Evolutionary conservation across 1,140 invertebrate genomes (phyloP).

Genomic region (Zaprionus tsacasi): DNA sequence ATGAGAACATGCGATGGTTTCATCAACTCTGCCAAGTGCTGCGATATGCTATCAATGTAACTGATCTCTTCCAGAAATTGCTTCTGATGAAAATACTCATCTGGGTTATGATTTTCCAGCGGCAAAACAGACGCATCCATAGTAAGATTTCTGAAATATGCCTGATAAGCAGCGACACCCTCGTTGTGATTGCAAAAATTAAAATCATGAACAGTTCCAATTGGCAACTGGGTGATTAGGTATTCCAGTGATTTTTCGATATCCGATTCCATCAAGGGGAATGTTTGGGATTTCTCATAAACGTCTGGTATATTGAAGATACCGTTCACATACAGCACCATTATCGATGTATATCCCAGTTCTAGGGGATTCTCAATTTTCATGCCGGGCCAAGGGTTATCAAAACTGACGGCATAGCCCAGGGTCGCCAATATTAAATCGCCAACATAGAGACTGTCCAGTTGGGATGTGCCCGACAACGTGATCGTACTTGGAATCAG

Average conservation of each 20-base stretch:
- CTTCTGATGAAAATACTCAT: conserved; percentile 85
- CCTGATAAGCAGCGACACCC: conserved; percentile 82
- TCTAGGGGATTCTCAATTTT: conserved; percentile 89
- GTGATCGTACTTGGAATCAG: conserved; percentile 87
- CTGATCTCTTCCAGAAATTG: conserved; percentile 87
- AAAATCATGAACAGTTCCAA: conserved; percentile 84
- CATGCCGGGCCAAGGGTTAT: conserved; percentile 88
- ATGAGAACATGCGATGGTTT: conserved; percentile 28
- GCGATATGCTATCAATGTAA: conserved; percentile 86
- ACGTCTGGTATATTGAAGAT: conserved; percentile 84
- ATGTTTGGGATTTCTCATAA: conserved; percentile 43
- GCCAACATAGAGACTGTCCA: conserved; percentile 87
- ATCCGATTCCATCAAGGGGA: conserved; percentile 27
- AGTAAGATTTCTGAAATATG: conserved; percentile 84
- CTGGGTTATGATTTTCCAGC: conserved; percentile 50
- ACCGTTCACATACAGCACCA: conserved; percentile 89
- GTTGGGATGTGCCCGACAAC: conserved; percentile 86
- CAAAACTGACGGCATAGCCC: conserved; percentile 87
- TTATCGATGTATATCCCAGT: conserved; percentile 89
- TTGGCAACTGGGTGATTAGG: conserved; percentile 25
- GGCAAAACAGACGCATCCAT: conserved; percentile 51
- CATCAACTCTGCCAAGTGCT: conserved; percentile 75
- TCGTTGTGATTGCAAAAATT: conserved; percentile 86
- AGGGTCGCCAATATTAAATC: conserved; percentile 89
- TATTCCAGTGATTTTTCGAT: conserved; percentile 32